Percentiles rank a stretch among this genome's conserved stretches.
Evolutionary conservation across 2,113 vertebrate genomes (phyloP).

Genomic region (Astur gentilis): DNA sequence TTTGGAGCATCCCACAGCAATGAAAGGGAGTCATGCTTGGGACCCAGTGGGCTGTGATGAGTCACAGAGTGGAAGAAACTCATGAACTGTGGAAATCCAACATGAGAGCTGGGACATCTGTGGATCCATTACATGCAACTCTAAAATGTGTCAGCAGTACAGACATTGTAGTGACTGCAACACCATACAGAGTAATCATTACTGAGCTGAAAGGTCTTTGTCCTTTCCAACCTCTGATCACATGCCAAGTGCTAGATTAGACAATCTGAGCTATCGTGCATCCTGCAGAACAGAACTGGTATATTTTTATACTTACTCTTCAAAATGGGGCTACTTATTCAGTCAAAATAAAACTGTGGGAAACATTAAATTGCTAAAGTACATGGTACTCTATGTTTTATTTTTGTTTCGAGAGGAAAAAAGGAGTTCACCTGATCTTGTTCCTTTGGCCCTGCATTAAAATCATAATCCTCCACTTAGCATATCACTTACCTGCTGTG

Average conservation of each 20-base stretch:
- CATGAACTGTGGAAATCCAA: neutral
- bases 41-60: neutral
- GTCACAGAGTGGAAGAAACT: neutral
- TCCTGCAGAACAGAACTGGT: neutral
- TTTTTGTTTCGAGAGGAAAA: neutral
- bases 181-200: neutral
- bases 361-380: neutral
- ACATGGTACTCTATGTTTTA: neutral
- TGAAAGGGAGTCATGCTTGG: neutral
- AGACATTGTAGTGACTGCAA: neutral
- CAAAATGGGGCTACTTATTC: neutral
- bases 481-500: neutral
- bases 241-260: neutral
- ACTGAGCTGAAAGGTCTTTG: neutral
- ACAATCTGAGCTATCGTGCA: neutral
- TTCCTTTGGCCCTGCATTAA: neutral
- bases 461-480: neutral
- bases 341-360: neutral
- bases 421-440: neutral
- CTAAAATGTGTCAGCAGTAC: neutral
- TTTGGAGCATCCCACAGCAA: neutral
- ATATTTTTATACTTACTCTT: neutral
- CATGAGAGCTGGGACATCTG: neutral
- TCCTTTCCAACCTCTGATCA: neutral
- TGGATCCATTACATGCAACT: neutral